These are phyloP conservation scores for Peromyscus melanophrys DNA, from an alignment of 2,797 vertebrate species.

Conservation along the genomic window DNA sequence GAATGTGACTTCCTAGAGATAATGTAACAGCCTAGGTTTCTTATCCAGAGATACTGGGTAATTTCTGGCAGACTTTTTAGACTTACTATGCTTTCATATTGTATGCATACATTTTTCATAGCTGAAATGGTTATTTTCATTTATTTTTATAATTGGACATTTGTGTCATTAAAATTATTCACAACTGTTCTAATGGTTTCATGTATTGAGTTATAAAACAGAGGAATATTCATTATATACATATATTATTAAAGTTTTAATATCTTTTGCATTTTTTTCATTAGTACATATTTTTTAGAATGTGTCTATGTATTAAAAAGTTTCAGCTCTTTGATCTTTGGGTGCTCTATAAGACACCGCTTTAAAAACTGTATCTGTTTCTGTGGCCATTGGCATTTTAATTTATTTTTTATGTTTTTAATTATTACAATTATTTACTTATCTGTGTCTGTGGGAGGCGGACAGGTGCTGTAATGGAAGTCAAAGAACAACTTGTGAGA, in stretches of 20 bases:
- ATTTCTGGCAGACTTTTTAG: not conserved
- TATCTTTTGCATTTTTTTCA: slow-evolving; percentile 5
- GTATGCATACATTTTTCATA: not conserved
- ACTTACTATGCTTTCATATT: not conserved
- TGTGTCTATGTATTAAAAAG: not conserved
- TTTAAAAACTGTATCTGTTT: not conserved
- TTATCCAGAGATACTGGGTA: not conserved
- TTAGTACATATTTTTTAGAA: not conserved
- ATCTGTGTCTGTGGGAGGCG: accelerated
- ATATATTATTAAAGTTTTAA: not conserved
- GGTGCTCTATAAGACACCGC: not conserved
- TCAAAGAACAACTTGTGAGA: not conserved
- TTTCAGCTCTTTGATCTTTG: not conserved
- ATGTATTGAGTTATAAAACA: not conserved
- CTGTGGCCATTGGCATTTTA: not conserved
- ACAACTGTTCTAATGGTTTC: not conserved
- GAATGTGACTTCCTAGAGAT: not conserved
- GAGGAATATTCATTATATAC: not conserved
- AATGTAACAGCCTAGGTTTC: not conserved
- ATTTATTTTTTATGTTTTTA: not conserved
- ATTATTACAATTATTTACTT: not conserved
- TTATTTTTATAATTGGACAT: slow-evolving; percentile 41
- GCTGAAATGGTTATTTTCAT: slow-evolving; percentile 34
- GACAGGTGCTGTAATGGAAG: not conserved
- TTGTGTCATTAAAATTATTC: slow-evolving; percentile 47